These are phyloP conservation scores for Agrotis puta DNA, from an alignment of 2,888 invertebrate species.

Conservation along the genomic window DNA sequence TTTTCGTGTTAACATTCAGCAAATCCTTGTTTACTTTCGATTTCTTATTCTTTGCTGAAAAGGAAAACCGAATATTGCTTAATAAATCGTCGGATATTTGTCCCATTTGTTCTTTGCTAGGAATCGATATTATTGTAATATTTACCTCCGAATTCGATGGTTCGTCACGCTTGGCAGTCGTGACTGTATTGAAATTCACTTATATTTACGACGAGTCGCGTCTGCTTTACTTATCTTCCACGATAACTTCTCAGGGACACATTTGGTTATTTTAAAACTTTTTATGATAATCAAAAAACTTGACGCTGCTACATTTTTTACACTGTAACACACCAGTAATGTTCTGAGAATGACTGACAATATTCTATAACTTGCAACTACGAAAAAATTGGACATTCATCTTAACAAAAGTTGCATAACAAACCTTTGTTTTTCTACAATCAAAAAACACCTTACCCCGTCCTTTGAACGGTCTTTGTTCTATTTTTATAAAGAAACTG, in stretches of 20 bases:
- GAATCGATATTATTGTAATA: conserved; percentile 47
- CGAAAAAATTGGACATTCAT: conserved; percentile 73
- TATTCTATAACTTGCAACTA: conserved; percentile 65
- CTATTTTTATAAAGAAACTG: conserved; percentile 89
- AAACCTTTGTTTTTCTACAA: conserved; percentile 81
- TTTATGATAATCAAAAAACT: conserved; percentile 76
- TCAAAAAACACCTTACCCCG: conserved; percentile 88
- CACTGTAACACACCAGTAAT: conserved; percentile 61
- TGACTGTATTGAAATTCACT: conserved; percentile 52
- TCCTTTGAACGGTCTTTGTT: conserved; percentile 72
- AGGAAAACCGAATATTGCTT: conserved; percentile 49
- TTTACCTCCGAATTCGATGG: conserved; percentile 63
- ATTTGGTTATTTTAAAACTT: conserved; percentile 68
- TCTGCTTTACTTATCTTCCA: conserved; percentile 66
- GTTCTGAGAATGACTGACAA: conserved; percentile 77
- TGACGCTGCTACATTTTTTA: conserved; percentile 63
- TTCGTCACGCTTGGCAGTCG: conserved; percentile 49
- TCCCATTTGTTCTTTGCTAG: conserved; percentile 50
- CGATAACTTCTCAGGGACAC: conserved; percentile 66
- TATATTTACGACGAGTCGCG: conserved; percentile 64
- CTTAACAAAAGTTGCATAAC: conserved; percentile 82
- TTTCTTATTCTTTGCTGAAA: conserved; percentile 50
- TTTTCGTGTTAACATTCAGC: conserved; percentile 65
- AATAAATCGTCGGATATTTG: conserved; percentile 60
- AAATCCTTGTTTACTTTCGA: conserved; percentile 68